Conservation (phyloP, 2,888 invertebrate species). For the Cepaea hortensis region DNA sequence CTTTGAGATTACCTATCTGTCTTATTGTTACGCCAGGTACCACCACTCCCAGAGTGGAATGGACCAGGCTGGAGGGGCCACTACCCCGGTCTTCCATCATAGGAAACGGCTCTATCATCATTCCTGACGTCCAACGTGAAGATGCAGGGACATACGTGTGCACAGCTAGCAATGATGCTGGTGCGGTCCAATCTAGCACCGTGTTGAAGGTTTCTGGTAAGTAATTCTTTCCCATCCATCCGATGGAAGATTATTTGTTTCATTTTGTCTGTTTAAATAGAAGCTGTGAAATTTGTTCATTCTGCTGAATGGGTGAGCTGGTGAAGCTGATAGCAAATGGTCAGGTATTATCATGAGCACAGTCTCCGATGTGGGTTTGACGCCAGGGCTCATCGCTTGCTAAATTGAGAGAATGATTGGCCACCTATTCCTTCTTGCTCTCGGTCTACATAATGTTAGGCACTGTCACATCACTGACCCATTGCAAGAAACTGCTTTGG, state of each 20-base stretch:
- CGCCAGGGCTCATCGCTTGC: no score
- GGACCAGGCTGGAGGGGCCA: conserved; percentile 80
- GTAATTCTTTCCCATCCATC: conserved; percentile 11
- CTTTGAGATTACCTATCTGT: no score
- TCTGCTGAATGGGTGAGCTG: no score
- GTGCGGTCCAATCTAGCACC: conserved; percentile 80
- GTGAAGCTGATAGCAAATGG: no score
- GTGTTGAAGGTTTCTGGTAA: conserved; percentile 67
- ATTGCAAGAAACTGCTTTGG: no score
- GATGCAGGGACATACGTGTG: conserved; percentile 85
- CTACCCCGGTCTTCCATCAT: conserved; percentile 73
- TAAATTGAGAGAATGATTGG: no score
- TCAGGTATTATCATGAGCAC: no score
- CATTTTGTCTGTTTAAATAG: not conserved
- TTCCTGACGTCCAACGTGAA: conserved; percentile 80
- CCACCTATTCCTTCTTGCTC: no score
- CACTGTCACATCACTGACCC: no score
- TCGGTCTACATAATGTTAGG: no score
- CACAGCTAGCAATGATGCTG: conserved; percentile 79
- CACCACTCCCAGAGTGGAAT: conserved; percentile 78
- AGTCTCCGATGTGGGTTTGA: no score
- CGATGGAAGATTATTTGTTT: not conserved
- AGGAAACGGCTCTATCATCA: conserved; percentile 80
- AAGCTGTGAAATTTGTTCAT: no score
- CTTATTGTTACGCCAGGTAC: conserved; percentile 57